Base-by-base conservation (phyloP, 2,113 vertebrate species). In the Calypte anna region DNA sequence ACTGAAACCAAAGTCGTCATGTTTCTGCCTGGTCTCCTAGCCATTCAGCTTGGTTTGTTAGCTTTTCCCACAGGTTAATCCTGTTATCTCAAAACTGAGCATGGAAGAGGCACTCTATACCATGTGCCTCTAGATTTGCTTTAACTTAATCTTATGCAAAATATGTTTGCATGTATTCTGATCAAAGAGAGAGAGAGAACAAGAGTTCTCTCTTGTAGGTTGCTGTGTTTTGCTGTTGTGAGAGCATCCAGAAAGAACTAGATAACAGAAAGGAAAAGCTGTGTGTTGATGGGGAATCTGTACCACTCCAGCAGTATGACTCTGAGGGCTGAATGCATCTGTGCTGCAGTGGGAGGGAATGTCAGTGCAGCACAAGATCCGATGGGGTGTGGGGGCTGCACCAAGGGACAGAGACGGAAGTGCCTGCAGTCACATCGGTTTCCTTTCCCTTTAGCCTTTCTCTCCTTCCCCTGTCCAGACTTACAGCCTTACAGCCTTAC, bases 351-450 rank as follows among this genome's bases (percentile, higher is more conserved):
- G 51, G 36, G 61, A 73, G 40, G 50, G 38, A 6, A 1, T 3
- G 9, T 57, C 54, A 40, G 46, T 14, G 61, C 62, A 93, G 38
- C 50, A 50, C 22, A 23, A 50, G 22, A 50, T 22, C 50, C 24
- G 50, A 50, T 23, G 22, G 50, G 22, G 22, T 23, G 50, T 50
- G 22, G 11, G 50, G 50, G 0, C 22, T 57, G 69, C 59, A 38
- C 40, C 2, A 0, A 14, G 24, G 44, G 33, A 51, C 53, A n/a
- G 54, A 4, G 33, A 38, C 7, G 19, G 27, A 70, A 48, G 31
- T 23, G 58, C 18, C 57, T 27, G 14, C 33, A 33, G 58, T 27
- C 25, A 33, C 72, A 9, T 0, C 0, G 0, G 5, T 10, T 38
- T 21, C 36, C 51, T 44, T 76, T 38, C 40, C 28, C n/a, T 14